Evolutionary conservation across 2,888 invertebrate species (phyloP).

Genomic region (Cryptocephalus primarius): DNA sequence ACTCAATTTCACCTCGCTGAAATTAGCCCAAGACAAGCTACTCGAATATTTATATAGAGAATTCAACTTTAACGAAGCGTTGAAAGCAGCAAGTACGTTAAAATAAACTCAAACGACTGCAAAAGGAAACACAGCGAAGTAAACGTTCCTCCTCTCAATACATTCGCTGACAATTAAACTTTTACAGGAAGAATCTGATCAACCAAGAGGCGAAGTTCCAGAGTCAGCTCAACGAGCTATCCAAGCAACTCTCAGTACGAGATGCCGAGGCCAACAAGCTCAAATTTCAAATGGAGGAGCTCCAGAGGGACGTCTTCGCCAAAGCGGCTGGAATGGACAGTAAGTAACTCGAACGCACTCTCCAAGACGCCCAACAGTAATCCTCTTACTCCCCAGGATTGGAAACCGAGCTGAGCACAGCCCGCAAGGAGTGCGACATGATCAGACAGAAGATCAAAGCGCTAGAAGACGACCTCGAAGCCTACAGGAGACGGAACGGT

Average conservation of each 20-base stretch:
- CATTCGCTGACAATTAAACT: constrained; percentile 1
- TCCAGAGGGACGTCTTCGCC: constrained; percentile 48
- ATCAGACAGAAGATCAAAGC: constrained; percentile 48
- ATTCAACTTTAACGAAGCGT: too few species aligned
- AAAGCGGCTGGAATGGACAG: constrained; percentile 53
- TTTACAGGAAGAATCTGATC: constrained; percentile 50
- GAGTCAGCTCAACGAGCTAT: constrained; percentile 47
- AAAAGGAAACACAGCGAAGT: not conserved
- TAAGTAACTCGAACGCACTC: constrained; percentile 34
- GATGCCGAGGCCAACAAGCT: constrained; percentile 47
- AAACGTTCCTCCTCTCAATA: not conserved
- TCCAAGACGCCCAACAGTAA: not conserved
- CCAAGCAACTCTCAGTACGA: constrained; percentile 43
- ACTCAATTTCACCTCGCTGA: too few species aligned
- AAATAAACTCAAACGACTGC: too few species aligned
- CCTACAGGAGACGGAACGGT: constrained; percentile 47
- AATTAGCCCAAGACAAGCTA: too few species aligned
- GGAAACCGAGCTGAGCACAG: constrained; percentile 52
- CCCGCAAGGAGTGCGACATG: constrained; percentile 55
- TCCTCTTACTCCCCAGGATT: constrained; percentile 37
- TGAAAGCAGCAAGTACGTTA: too few species aligned
- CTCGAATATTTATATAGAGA: too few species aligned
- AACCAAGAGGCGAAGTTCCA: constrained; percentile 51
- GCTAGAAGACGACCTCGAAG: constrained; percentile 49
- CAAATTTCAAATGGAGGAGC: constrained; percentile 45